Evolutionary conservation across 2,113 vertebrate species (phyloP).

Genomic region (Nyctibius bracteatus): DNA sequence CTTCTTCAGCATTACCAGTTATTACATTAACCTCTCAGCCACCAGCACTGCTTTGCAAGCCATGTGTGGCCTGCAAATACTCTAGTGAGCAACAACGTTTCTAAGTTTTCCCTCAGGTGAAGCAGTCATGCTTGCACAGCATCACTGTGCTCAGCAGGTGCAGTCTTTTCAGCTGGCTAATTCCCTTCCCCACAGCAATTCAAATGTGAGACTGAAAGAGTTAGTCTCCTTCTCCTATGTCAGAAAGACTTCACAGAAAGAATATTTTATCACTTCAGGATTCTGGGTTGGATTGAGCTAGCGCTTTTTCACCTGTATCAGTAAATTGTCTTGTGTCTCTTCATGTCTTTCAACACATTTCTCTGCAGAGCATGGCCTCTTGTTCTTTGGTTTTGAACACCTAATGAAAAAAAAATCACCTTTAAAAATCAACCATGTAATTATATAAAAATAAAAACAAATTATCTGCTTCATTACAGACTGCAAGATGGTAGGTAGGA

Average conservation of each 20-base stretch:
- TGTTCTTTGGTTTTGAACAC: background rate
- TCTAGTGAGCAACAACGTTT: background rate
- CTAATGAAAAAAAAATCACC: background rate
- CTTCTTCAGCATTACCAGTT: background rate
- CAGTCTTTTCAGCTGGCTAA: background rate
- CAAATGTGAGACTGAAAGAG: background rate
- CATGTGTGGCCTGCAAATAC: background rate
- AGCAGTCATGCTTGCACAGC: background rate
- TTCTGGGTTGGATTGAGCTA: background rate
- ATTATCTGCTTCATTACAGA: background rate
- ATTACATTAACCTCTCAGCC: background rate
- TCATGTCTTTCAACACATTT: background rate
- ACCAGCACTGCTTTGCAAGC: background rate
- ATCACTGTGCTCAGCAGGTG: background rate
- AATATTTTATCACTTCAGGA: background rate
- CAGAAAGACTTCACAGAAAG: background rate
- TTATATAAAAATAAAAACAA: background rate
- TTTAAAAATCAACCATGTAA: background rate
- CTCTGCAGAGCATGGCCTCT: background rate
- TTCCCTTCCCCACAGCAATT: background rate
- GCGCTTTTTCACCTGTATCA: background rate
- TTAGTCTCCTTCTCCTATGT: background rate
- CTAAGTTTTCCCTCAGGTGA: background rate
- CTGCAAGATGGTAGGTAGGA: background rate
- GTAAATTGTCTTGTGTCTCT: background rate